Evolutionary conservation across 2,113 vertebrate genomes (phyloP), one percentile per base, ranked within the genome.

Genomic region (Himantopus leucocephalus): DNA sequence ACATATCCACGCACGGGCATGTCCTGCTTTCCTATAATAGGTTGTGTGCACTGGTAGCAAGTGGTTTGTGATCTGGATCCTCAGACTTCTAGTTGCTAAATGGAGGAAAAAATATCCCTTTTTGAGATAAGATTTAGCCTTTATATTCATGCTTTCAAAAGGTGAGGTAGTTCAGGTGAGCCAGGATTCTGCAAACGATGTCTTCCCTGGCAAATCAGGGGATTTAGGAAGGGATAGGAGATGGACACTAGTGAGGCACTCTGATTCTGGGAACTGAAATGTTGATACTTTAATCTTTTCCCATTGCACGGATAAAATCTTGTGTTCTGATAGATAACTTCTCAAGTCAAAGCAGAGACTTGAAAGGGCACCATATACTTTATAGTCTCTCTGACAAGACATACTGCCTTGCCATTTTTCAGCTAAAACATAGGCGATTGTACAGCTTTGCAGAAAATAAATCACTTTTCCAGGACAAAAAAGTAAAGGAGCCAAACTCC

Each of bases 111-210:
- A 41, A 43, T 12, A 63, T 1, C 50, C 67, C 50, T 47, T 75
- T 68, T 37, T 72, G 74, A 39, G 53, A 80, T 41, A 82, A 12
- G 4, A 63, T 85, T 74, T 79, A 91, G 56, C 72, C 72, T 90
- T 92, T 72, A 68, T 85, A 90, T 68, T 70, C 7, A 2, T 88
- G 91, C 93, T 97, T 70, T 93, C 88, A 79, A 67, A 95, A 97
- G 88, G 77, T 91, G 94, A 95, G 74, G 58, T 23, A 95, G 92
- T 97, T 97, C 94, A 95, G 97, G 96, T 97, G 96, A 98, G 95
- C 94, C 35, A 56, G 80, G 59, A 73, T 82, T 88, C 58, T 91
- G 66, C 82, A 73, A 80, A 58, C 0, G 8, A 8, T 53, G 50
- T 84, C 59, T 97, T 94, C 56, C 50, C 23, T 2, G 22, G 41